These are phyloP conservation scores for Boulengeromyrus knoepffleri DNA, from an alignment of 2,113 vertebrate genomes.

Conservation along the genomic window DNA sequence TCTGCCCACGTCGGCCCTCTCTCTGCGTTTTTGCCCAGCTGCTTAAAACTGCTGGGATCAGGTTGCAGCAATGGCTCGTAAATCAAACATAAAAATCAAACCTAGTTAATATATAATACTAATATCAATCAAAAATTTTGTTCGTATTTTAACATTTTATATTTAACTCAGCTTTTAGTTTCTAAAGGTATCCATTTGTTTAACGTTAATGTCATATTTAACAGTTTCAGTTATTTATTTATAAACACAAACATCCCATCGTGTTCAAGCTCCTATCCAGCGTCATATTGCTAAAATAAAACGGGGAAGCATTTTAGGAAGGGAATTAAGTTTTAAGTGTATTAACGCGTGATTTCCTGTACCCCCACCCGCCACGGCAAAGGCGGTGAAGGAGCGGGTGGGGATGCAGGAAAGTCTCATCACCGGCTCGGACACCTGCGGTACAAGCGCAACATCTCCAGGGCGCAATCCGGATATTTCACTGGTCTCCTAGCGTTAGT, in stretches of 20 bases:
- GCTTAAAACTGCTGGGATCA: not conserved
- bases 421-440: not conserved
- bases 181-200: not conserved
- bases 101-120: not conserved
- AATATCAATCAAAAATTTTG: not conserved
- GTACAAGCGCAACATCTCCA: not conserved
- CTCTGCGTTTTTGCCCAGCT: not conserved
- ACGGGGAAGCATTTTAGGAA: not conserved
- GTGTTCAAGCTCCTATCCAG: not conserved
- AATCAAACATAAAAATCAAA: not conserved
- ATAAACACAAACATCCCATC: not conserved
- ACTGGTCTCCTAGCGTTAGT: not conserved
- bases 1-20: not conserved
- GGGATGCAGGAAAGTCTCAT: too few species aligned
- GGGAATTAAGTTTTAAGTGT: not conserved
- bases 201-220: not conserved
- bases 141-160: not conserved
- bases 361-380: not conserved
- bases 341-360: not conserved
- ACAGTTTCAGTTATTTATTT: not conserved
- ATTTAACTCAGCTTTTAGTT: not conserved
- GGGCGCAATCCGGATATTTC: not conserved
- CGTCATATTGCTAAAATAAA: not conserved
- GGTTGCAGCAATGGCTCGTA: not conserved
- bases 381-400: too few species aligned